These are phyloP conservation scores for Acanthosepion pharaonis DNA, from an alignment of 2,888 invertebrate genomes.

Conservation along the genomic window DNA sequence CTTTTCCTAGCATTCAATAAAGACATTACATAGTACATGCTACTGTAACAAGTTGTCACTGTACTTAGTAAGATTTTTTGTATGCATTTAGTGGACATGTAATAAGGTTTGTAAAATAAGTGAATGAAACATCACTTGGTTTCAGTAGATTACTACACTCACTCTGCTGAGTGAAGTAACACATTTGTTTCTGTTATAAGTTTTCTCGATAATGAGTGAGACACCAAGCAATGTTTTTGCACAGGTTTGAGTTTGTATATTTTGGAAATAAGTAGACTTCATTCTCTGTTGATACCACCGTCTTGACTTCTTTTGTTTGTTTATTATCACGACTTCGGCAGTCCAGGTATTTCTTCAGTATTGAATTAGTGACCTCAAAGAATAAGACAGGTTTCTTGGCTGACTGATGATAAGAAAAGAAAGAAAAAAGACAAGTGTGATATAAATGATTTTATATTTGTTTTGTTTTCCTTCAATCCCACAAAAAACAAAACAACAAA, in stretches of 20 bases:
- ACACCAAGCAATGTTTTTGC: slow-evolving; percentile 59
- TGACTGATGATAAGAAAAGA: slow-evolving; percentile 53
- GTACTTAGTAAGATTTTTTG: not conserved
- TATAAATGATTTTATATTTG: not conserved
- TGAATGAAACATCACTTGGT: not conserved
- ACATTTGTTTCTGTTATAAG: slow-evolving; percentile 18
- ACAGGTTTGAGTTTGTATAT: slow-evolving; percentile 58
- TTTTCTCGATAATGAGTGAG: slow-evolving; percentile 35
- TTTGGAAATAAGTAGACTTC: slow-evolving; percentile 70
- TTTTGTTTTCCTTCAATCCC: not conserved
- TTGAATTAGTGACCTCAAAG: slow-evolving; percentile 59
- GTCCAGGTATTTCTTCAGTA: slow-evolving; percentile 60
- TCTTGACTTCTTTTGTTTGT: slow-evolving; percentile 58
- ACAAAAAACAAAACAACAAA: not conserved
- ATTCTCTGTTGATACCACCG: slow-evolving; percentile 67
- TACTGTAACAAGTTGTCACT: not conserved
- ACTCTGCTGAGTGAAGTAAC: not conserved
- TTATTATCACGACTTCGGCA: slow-evolving; percentile 52
- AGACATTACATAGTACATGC: not conserved
- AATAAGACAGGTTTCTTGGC: slow-evolving; percentile 58
- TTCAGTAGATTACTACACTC: not conserved
- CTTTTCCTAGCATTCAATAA: not conserved
- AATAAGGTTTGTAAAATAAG: not conserved
- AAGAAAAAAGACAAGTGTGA: not conserved
- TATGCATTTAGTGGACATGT: not conserved